Conservation (phyloP, 1,140 invertebrate species). For the Coenobita brevimanus region DNA sequence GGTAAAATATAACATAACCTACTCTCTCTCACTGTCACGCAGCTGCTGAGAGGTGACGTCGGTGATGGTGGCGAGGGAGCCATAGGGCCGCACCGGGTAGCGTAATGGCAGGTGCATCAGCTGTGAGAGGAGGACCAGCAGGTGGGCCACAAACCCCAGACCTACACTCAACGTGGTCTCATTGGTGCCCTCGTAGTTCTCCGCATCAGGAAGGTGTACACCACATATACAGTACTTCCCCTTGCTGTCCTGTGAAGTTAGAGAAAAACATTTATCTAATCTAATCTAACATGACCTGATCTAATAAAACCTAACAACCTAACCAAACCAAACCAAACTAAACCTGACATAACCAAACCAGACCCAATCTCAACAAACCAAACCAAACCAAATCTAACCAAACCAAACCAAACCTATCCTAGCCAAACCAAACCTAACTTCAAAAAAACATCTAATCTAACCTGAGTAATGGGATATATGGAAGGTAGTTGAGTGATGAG, state of each 20-base stretch:
- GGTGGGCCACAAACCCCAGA: constrained; percentile 86
- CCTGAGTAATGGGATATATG: constrained; percentile 52
- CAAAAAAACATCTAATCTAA: no score
- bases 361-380: no score
- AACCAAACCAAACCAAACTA: no score
- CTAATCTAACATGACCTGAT: no score
- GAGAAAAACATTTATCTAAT: not conserved
- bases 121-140: constrained; percentile 85
- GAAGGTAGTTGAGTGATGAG: constrained; percentile 45
- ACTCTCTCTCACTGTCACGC: constrained; percentile 85
- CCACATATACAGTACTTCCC: constrained; percentile 44
- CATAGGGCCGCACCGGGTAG: constrained; percentile 84
- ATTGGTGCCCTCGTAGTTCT: constrained; percentile 33
- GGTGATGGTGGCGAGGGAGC: constrained; percentile 84
- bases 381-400: no score
- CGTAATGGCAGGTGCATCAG: constrained; percentile 87
- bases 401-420: no score
- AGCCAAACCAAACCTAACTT: no score
- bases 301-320: no score
- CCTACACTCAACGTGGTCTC: constrained; percentile 53
- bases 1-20: constrained; percentile 72
- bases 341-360: no score
- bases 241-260: constrained; percentile 27
- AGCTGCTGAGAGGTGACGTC: constrained; percentile 84
- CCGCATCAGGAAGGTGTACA: constrained; percentile 49